These are phyloP conservation scores for Gobio occitaniae DNA, from an alignment of 2,797 vertebrate genomes.

Conservation along the genomic window DNA sequence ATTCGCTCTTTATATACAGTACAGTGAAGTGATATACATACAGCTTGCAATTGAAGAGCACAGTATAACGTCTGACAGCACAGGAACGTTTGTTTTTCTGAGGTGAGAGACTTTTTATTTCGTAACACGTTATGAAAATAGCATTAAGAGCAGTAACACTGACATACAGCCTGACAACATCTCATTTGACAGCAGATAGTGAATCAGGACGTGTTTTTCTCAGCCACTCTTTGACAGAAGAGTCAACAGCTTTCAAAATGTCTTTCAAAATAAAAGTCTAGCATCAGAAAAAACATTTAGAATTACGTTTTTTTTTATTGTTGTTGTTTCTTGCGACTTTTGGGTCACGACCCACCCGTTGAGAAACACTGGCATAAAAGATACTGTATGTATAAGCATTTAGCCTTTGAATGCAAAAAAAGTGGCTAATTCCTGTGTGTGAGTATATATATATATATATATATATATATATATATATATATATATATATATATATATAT, in stretches of 20 bases:
- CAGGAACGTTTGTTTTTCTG: neutral
- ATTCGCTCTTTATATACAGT: too few species aligned
- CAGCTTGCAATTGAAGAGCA: too few species aligned
- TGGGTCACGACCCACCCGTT: too few species aligned
- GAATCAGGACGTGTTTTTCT: neutral
- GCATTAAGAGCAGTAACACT: neutral
- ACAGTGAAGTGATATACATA: too few species aligned
- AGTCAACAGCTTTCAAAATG: too few species aligned
- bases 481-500: too few species aligned
- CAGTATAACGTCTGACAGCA: neutral
- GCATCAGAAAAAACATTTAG: neutral
- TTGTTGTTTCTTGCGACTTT: too few species aligned
- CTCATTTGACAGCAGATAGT: neutral
- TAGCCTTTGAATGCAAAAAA: too few species aligned
- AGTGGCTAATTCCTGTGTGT: neutral
- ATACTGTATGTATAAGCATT: neutral
- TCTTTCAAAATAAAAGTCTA: neutral
- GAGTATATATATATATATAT: too few species aligned
- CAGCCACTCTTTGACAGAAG: too few species aligned
- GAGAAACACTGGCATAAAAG: neutral
- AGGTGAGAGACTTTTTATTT: neutral
- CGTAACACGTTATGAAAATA: neutral
- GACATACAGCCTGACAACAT: neutral
- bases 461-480: too few species aligned
- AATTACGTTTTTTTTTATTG: too few species aligned